Base-by-base conservation (phyloP, 2,797 vertebrate genomes). In the Anabas testudineus region DNA sequence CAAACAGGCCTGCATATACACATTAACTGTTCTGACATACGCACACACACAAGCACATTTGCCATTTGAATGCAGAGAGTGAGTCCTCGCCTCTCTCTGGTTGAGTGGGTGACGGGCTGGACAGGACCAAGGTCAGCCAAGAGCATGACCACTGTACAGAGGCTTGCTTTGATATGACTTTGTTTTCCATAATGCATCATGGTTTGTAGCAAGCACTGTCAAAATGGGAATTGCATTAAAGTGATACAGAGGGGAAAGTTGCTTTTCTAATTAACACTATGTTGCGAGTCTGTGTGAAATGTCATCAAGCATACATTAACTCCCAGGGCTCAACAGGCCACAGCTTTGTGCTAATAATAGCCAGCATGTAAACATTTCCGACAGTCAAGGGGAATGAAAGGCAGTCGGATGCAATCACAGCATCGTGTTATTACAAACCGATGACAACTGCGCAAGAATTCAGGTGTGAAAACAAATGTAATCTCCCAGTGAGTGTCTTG, bases 31-130 rank as follows among this genome's bases (percentile, higher is more conserved):
- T 68, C 78, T 42, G 65, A 30, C 59, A 19, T 34, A 36, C 0
- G 24, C 32, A 22, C 52, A 41, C 47, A 46, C 36, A 21, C 34
- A 49, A 41, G 16, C 22, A 6, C 19, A 0, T 32, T 6, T 7
- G 62, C 13, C 59, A 86, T 87, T 82, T 75, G 68, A 74, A 88
- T 87, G 82, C 83, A 90, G 77, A n/a, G 28, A 61, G 61, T n/a
- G 79, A 66, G 70, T 64, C 64, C 67, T 73, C 51, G 47, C 78
- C 72, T 61, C 70, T 67, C 74, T 70, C 65, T 67, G 70, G 80
- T 81, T 85, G 80, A 88, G 83, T 67, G 59, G 74, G 65, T 88
- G 88, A 86, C 86, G 82, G 86, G 74, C 76, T 22, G 16, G 73
- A 83, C 78, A 60, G 71, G 64, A 55, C 65, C 87, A 82, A 88